A percentile compares a stretch with the other conserved stretches of the same genome.
Evolutionary conservation across 2,113 vertebrate species (phyloP).

Genomic region (Calypte anna): DNA sequence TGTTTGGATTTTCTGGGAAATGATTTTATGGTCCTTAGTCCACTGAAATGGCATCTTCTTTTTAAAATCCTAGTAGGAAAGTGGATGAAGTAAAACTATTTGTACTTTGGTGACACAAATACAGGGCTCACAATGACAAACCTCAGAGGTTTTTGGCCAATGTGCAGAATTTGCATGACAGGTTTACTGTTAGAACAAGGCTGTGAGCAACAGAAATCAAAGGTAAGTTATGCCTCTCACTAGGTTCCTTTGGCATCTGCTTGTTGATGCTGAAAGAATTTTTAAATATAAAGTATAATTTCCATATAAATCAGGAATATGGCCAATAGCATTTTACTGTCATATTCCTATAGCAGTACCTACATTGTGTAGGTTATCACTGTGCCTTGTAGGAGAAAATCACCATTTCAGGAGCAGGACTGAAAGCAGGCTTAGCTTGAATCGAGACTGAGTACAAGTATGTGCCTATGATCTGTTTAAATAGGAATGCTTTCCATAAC

Average conservation of each 20-base stretch:
- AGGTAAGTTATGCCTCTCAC: background rate
- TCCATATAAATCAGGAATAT: constrained; percentile 4
- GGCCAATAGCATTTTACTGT: background rate
- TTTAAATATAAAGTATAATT: background rate
- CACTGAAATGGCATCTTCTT: background rate
- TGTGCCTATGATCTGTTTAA: background rate
- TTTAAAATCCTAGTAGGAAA: background rate
- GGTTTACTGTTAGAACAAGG: background rate
- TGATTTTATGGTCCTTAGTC: background rate
- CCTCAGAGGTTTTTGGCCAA: background rate
- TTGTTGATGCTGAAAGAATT: constrained; percentile 2
- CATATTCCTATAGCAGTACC: background rate
- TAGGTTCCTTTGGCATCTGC: background rate
- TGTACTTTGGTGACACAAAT: background rate
- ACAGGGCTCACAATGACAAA: background rate
- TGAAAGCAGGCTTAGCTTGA: background rate
- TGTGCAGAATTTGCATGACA: background rate
- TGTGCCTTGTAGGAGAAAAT: background rate
- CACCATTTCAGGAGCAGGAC: background rate
- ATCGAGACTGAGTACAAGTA: background rate
- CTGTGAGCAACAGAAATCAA: background rate
- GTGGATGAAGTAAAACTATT: constrained; percentile 10
- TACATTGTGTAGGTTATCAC: background rate
- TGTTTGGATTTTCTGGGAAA: constrained; percentile 27
- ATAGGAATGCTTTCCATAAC: constrained; percentile 16